Conservation (phyloP, 2,797 vertebrate genomes). For the Sebastes aleutianus region DNA sequence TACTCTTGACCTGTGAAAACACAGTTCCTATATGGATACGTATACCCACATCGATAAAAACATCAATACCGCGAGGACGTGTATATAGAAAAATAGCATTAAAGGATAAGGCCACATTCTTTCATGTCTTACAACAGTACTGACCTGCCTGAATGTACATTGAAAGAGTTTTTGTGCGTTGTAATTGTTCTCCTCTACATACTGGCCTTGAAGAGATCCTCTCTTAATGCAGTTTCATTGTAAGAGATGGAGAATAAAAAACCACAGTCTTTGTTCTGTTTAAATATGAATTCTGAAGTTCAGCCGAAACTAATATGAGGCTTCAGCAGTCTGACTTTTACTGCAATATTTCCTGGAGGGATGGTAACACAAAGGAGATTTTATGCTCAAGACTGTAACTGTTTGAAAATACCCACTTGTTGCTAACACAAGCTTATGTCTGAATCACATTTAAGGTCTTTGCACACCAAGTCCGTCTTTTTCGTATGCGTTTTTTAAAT, state of each 20-base stretch:
- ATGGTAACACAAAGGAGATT: not conserved
- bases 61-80: not conserved
- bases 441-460: not conserved
- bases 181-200: not conserved
- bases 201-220: not conserved
- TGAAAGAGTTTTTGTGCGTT: not conserved
- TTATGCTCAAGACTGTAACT: not conserved
- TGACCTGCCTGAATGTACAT: not conserved
- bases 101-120: not conserved
- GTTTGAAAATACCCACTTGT: not conserved
- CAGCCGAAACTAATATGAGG: not conserved
- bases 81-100: not conserved
- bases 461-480: no score
- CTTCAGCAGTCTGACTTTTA: not conserved
- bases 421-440: not conserved
- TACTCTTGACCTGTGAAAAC: constrained; percentile 48
- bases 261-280: not conserved
- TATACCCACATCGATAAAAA: not conserved
- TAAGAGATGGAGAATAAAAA: not conserved
- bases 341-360: not conserved
- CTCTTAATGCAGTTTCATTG: not conserved
- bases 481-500: no score
- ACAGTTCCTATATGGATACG: constrained; percentile 7
- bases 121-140: not conserved
- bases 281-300: not conserved